These are phyloP conservation scores for Lycopodina hypogea DNA, from an alignment of 37 sponge, comb jelly and placozoan genomes.

Conservation along the genomic window DNA sequence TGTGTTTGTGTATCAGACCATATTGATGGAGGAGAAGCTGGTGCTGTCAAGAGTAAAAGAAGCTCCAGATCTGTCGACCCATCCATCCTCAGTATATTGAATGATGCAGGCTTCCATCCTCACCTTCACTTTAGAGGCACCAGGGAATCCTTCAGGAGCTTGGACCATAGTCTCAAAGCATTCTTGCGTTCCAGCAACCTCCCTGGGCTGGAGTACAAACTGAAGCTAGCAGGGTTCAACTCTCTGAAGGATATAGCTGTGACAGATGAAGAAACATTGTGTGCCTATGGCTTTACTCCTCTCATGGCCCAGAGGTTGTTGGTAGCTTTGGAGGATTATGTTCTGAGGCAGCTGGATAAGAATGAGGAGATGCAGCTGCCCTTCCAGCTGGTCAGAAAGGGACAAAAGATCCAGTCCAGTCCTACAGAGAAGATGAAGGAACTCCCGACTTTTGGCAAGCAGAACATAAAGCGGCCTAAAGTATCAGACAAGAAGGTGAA, in stretches of 20 bases:
- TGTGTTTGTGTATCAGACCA: neutral
- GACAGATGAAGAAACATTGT: slow-evolving; percentile 16
- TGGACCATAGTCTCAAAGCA: slow-evolving; percentile 37
- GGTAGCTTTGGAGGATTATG: slow-evolving; percentile 30
- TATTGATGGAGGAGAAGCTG: too few species aligned
- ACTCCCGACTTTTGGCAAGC: slow-evolving; percentile 27
- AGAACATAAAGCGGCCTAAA: slow-evolving; percentile 22
- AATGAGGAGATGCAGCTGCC: slow-evolving; percentile 16
- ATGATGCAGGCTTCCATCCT: neutral
- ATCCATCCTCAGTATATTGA: neutral
- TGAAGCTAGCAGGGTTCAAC: slow-evolving; percentile 39
- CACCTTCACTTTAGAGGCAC: neutral
- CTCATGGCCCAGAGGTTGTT: slow-evolving; percentile 45
- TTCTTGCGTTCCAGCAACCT: slow-evolving; percentile 47
- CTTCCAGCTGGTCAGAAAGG: slow-evolving; percentile 34
- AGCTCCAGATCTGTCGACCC: neutral
- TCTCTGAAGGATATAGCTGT: slow-evolving; percentile 26
- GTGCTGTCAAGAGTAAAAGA: neutral
- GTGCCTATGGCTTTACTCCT: slow-evolving; percentile 28
- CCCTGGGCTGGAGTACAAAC: slow-evolving; percentile 52
- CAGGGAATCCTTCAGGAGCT: slow-evolving; percentile 1
- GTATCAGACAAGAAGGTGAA: neutral
- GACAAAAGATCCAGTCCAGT: slow-evolving; percentile 21
- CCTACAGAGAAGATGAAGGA: slow-evolving; percentile 32
- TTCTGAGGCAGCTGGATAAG: slow-evolving; percentile 10